Conservation (phyloP, 2,113 vertebrate species). For the Polypterus bichir region DNA sequence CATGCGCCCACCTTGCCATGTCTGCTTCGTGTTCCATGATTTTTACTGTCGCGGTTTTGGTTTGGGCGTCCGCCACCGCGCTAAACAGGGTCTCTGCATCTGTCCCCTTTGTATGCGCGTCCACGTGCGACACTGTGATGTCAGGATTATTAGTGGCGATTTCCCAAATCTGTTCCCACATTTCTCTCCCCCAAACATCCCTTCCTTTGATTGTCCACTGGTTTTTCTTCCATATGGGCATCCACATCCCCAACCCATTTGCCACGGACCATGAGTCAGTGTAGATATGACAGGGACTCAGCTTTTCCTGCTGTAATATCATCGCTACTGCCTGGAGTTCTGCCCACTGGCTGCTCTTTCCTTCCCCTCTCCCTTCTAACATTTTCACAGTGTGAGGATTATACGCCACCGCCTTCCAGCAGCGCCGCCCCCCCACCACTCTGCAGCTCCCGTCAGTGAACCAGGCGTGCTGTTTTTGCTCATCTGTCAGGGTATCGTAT, state of each 20-base stretch:
- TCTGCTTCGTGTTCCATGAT: neutral
- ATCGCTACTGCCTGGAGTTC: neutral
- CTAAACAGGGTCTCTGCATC: neutral
- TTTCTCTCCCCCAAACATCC: no score
- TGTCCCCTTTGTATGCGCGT: neutral
- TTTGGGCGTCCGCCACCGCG: neutral
- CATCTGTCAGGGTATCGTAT: neutral
- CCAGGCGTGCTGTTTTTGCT: conserved; percentile 1
- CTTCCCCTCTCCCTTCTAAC: neutral
- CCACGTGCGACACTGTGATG: neutral
- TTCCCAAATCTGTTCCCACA: no score
- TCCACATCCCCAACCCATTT: no score
- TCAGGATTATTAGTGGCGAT: no score
- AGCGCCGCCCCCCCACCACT: neutral
- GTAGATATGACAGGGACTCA: neutral
- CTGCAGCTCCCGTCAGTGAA: conserved; percentile 6
- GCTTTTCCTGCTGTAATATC: neutral
- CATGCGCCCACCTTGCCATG: neutral
- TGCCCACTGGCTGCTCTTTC: neutral
- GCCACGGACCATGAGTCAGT: neutral
- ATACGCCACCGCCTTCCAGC: conserved; percentile 3
- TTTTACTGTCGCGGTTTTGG: no score
- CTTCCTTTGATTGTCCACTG: no score
- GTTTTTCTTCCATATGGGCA: no score
- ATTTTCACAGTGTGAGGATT: neutral